Evolutionary conservation across 2,797 vertebrate species (phyloP).

Genomic region (Parauchenoglanis punctatus): DNA sequence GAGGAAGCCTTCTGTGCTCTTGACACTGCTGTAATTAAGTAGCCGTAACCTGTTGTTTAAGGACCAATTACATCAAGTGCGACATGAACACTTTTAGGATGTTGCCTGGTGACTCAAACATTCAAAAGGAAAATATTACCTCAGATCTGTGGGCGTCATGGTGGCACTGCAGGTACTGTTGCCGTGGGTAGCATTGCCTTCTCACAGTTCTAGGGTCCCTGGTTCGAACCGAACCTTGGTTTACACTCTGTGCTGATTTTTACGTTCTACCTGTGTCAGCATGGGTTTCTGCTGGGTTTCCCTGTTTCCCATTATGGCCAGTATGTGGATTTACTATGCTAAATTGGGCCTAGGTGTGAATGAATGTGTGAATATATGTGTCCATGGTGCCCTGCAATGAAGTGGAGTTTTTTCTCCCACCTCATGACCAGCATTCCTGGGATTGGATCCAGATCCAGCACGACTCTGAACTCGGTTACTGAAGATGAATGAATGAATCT

Average conservation of each 20-base stretch:
- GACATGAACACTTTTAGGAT: slow-evolving; percentile 21
- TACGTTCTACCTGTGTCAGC: neutral
- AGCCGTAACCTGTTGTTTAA: slow-evolving; percentile 31
- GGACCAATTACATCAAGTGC: slow-evolving; percentile 21
- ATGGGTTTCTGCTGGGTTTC: neutral
- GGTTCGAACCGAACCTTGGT: neutral
- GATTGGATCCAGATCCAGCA: neutral
- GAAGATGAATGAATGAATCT: neutral
- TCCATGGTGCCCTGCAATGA: neutral
- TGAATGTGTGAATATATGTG: neutral
- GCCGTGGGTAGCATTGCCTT: neutral
- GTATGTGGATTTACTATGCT: neutral
- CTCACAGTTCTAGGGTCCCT: neutral
- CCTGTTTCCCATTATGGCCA: neutral
- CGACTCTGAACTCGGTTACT: neutral
- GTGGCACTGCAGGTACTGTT: neutral
- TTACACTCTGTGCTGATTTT: neutral
- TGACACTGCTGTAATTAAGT: slow-evolving; percentile 29
- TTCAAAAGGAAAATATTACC: slow-evolving; percentile 9
- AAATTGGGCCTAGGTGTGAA: neutral
- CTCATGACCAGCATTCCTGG: neutral
- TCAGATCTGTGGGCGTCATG: neutral
- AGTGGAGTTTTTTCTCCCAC: neutral
- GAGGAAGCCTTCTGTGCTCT: neutral
- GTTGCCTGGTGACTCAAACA: slow-evolving; percentile 19